A percentile compares a stretch with the other conserved stretches of the same genome.
phyloP scores from a whole-genome alignment of 2,113 vertebrate genomes.

The Hylia prasina region DNA sequence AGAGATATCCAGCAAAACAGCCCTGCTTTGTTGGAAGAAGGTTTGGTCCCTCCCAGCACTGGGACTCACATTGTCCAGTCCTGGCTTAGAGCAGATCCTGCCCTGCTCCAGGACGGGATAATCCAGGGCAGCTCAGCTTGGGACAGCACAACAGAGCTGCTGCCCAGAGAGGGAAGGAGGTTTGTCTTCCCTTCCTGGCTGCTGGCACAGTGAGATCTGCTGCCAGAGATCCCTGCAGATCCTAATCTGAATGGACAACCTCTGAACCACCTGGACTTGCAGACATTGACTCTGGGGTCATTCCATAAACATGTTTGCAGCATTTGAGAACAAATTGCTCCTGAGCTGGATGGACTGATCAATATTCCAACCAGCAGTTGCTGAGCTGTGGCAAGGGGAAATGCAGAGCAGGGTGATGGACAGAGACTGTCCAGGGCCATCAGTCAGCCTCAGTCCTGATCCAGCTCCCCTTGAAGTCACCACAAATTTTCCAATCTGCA shows the following conservation, averaged over 20 bases:
- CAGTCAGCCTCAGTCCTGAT: not conserved
- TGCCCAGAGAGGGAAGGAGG: not conserved
- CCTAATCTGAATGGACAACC: not conserved
- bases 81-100: not conserved
- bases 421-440: slow-evolving; percentile 9
- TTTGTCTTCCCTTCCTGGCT: not conserved
- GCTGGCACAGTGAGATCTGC: not conserved
- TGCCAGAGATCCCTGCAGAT: not conserved
- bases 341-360: not conserved
- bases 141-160: not conserved
- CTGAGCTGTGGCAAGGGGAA: not conserved
- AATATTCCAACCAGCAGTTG: not conserved
- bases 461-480: not conserved
- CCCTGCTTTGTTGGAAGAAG: not conserved
- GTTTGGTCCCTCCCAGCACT: not conserved
- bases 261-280: not conserved
- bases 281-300: not conserved
- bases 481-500: not conserved
- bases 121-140: not conserved
- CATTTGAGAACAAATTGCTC: not conserved
- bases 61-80: not conserved
- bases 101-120: not conserved
- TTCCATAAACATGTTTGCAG: not conserved
- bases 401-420: not conserved
- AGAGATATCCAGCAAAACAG: not conserved